Evolutionary conservation across 53 echinoderm and acorn worm species (phyloP).

Genomic region (Apostichopus leukothele): DNA sequence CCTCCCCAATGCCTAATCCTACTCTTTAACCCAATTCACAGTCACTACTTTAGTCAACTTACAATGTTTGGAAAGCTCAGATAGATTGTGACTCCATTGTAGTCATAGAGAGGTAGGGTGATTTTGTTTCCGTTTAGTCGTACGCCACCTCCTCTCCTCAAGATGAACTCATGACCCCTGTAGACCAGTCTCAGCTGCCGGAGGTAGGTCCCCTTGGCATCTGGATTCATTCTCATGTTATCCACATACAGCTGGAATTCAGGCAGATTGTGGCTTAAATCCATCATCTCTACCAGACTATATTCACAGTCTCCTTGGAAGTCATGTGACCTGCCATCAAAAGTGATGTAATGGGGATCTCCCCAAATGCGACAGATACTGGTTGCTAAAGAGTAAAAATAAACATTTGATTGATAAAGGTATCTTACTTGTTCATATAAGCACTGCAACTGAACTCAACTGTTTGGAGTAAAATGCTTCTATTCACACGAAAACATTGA

Average conservation of each 20-base stretch:
- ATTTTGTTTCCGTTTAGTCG: slow-evolving; percentile 35
- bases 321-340: slow-evolving; percentile 50
- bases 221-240: slow-evolving; percentile 43
- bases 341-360: slow-evolving; percentile 54
- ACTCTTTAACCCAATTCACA: neutral
- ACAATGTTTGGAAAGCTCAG: slow-evolving; percentile 37
- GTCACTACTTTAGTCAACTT: slow-evolving; percentile 7
- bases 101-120: slow-evolving; percentile 40
- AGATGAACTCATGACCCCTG: slow-evolving; percentile 28
- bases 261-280: neutral
- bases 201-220: slow-evolving; percentile 19
- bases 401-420: neutral
- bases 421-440: too few species aligned
- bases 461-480: too few species aligned
- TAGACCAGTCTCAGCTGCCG: slow-evolving; percentile 23
- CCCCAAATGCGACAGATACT: slow-evolving; percentile 50
- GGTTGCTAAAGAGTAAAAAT: slow-evolving; percentile 13
- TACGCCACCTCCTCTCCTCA: slow-evolving; percentile 19
- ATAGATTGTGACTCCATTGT: slow-evolving; percentile 39
- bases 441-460: too few species aligned
- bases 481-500: too few species aligned
- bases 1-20: too few species aligned
- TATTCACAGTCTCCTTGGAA: slow-evolving; percentile 59
- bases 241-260: slow-evolving; percentile 31
- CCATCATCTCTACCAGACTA: slow-evolving; percentile 33